Percentiles rank a stretch among this genome's conserved stretches.
phyloP scores from a whole-genome alignment of 2,888 invertebrate species.

The Apamea crenata region DNA sequence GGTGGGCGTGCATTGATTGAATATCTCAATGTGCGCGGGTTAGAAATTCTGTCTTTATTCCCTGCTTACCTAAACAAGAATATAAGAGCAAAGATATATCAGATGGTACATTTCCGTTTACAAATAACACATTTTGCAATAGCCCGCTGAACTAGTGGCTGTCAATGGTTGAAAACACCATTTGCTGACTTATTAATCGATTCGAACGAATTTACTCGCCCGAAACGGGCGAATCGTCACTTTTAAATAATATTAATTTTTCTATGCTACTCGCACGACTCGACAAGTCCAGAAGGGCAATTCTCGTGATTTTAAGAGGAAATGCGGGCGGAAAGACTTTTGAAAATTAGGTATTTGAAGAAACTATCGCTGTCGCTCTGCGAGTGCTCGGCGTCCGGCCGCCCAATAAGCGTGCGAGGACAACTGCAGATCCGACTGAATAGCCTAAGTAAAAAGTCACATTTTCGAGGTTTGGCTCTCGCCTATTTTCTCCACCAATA shows the following conservation, averaged over 20 bases:
- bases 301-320: no score
- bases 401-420: no score
- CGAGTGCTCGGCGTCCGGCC: no score
- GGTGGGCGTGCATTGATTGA: background rate
- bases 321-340: no score
- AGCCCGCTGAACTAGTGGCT: background rate
- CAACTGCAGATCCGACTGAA: no score
- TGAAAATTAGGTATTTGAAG: no score
- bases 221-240: background rate
- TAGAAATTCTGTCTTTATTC: background rate
- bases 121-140: background rate
- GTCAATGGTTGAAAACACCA: constrained; percentile 2
- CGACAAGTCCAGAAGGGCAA: background rate
- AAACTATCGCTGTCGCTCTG: no score
- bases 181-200: background rate
- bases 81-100: background rate
- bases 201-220: background rate
- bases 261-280: background rate
- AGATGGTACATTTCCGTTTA: background rate
- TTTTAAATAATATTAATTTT: background rate
- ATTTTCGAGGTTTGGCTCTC: no score
- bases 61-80: background rate
- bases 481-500: no score
- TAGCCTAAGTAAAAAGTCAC: no score
- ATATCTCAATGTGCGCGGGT: background rate